Conservation (phyloP, 2,113 vertebrate species). For the Indri indri region DNA sequence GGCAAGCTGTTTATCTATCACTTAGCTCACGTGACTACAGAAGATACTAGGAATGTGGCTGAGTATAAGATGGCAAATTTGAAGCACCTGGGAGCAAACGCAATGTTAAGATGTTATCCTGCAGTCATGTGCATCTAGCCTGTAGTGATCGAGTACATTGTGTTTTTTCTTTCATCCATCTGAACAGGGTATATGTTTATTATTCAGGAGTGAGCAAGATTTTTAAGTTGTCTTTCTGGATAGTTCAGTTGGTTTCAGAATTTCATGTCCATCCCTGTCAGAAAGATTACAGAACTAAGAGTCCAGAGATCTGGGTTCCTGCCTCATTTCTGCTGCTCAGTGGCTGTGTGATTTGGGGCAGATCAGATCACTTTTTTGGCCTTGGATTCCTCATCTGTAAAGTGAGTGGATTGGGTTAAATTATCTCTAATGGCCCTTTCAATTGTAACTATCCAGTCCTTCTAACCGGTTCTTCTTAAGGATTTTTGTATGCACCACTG, state of each 20-base stretch:
- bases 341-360: not conserved
- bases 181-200: constrained; percentile 32
- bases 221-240: constrained; percentile 52
- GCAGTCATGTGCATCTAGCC: not conserved
- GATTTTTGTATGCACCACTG: not conserved
- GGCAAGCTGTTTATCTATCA: constrained; percentile 56
- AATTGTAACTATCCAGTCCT: constrained; percentile 8
- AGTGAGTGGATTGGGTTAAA: constrained; percentile 25
- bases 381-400: constrained; percentile 49
- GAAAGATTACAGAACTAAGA: constrained; percentile 5
- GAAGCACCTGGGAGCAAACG: not conserved
- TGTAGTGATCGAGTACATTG: constrained; percentile 54
- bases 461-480: not conserved
- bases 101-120: not conserved
- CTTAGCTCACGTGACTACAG: not conserved
- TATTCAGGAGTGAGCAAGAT: constrained; percentile 48
- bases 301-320: not conserved
- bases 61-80: constrained; percentile 14
- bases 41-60: constrained; percentile 11
- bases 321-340: not conserved
- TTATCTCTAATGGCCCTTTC: constrained; percentile 5
- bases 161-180: not conserved
- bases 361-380: not conserved
- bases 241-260: constrained; percentile 41
- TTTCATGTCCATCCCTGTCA: not conserved